Evolutionary conservation across 2,888 invertebrate species (phyloP).

Genomic region (Kuschelorhynchus macadamiae): DNA sequence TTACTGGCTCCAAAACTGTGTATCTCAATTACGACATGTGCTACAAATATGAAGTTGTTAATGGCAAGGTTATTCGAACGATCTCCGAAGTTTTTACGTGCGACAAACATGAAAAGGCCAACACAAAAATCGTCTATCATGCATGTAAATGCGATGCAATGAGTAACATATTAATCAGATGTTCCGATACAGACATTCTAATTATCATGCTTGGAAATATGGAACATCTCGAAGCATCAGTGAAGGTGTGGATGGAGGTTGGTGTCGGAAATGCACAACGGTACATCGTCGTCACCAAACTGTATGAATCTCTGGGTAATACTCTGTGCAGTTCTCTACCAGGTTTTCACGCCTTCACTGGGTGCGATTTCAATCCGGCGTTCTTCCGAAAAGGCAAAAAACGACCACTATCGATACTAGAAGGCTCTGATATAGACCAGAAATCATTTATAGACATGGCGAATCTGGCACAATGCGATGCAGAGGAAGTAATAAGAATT

Average conservation of each 20-base stretch:
- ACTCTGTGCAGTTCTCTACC: constrained; percentile 48
- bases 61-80: constrained; percentile 37
- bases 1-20: constrained; percentile 56
- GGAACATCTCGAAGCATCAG: constrained; percentile 3
- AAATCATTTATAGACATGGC: too few relatives aligned
- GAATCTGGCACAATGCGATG: too few relatives aligned
- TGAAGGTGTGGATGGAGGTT: constrained; percentile 49
- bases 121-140: constrained; percentile 41
- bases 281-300: constrained; percentile 50
- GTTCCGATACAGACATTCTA: constrained; percentile 54
- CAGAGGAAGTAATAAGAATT: not conserved
- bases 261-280: constrained; percentile 51
- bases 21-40: constrained; percentile 45
- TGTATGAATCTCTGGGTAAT: constrained; percentile 53
- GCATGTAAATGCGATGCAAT: constrained; percentile 36
- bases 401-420: too few relatives aligned
- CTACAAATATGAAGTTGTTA: constrained; percentile 52
- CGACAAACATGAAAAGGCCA: constrained; percentile 45
- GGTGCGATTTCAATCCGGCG: constrained; percentile 52
- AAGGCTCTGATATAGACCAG: too few relatives aligned
- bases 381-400: not conserved
- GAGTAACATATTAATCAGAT: constrained; percentile 45
- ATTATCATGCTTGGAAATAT: constrained; percentile 54
- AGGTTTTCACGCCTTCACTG: constrained; percentile 58
- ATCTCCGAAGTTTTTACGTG: constrained; percentile 38